Percentiles rank a stretch among this genome's conserved stretches.
phyloP scores from a whole-genome alignment of 2,888 invertebrate species.

The Microplitis deprimator region DNA sequence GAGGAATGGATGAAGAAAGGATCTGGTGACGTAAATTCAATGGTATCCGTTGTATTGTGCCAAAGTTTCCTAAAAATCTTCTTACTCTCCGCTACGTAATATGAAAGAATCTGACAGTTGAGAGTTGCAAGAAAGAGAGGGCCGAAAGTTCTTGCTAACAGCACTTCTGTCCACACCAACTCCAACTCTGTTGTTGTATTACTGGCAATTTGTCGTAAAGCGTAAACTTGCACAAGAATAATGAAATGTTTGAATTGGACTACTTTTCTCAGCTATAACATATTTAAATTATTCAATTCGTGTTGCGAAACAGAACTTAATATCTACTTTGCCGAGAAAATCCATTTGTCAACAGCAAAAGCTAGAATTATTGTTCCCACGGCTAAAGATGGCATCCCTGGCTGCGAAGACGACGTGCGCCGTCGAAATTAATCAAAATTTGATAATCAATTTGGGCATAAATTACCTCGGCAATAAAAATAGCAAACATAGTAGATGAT shows the following conservation, averaged over 20 bases:
- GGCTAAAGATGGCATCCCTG: too few relatives aligned
- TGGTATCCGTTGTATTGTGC: conserved; percentile 21
- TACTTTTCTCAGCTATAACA: background rate
- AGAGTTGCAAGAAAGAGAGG: background rate
- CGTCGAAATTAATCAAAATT: background rate
- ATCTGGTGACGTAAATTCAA: conserved; percentile 25
- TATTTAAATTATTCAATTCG: background rate
- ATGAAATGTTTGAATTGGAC: conserved; percentile 1
- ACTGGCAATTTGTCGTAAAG: background rate
- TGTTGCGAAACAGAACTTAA: background rate
- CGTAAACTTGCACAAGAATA: background rate
- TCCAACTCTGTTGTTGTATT: background rate
- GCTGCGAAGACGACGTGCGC: too few relatives aligned
- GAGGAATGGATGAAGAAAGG: background rate
- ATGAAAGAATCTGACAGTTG: conserved; percentile 34
- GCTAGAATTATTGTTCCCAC: background rate
- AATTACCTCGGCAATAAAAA: background rate
- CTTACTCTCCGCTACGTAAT: conserved; percentile 24
- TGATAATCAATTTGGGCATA: background rate
- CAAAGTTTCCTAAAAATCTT: conserved; percentile 26
- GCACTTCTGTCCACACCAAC: conserved; percentile 10
- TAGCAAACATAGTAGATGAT: background rate
- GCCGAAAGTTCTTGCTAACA: conserved; percentile 18
- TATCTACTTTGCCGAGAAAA: background rate
- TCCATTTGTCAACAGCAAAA: background rate